A percentile compares a stretch with the other conserved stretches of the same genome.
phyloP scores from a whole-genome alignment of 2,888 invertebrate species.

The Alloscopus bannaensis region DNA sequence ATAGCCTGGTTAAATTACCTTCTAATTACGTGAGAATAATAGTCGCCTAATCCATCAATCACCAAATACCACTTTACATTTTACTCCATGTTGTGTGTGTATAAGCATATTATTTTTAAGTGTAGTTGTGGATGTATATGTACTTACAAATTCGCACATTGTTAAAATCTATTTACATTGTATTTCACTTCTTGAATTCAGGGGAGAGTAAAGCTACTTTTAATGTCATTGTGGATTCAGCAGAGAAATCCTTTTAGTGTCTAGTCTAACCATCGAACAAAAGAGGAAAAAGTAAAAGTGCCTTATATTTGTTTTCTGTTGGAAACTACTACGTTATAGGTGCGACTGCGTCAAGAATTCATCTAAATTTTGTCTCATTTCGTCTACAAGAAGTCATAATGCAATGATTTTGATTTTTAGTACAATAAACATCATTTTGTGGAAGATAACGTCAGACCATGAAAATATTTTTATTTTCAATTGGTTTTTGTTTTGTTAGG shows the following conservation, averaged over 20 bases:
- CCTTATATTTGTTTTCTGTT: too few relatives aligned
- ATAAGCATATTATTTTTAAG: not conserved
- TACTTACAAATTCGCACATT: conserved; percentile 24
- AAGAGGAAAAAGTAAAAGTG: too few relatives aligned
- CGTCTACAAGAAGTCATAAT: too few relatives aligned
- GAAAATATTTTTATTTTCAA: conserved; percentile 52
- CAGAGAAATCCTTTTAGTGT: too few relatives aligned
- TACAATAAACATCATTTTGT: conserved; percentile 21
- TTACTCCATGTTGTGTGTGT: not conserved
- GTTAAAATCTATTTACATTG: conserved; percentile 7
- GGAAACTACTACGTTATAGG: too few relatives aligned
- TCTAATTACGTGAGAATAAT: conserved; percentile 11
- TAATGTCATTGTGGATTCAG: conserved; percentile 36
- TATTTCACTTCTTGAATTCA: conserved; percentile 10
- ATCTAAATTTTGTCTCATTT: too few relatives aligned
- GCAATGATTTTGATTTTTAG: too few relatives aligned
- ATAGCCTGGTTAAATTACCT: conserved; percentile 29
- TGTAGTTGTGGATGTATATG: not conserved
- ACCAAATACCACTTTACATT: not conserved
- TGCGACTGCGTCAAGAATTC: too few relatives aligned
- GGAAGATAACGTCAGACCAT: conserved; percentile 54
- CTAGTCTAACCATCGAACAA: too few relatives aligned
- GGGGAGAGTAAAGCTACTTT: conserved; percentile 45
- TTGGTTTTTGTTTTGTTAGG: conserved; percentile 12
- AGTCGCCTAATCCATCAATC: conserved; percentile 15